These are phyloP conservation scores for Lagocephalus sceleratus DNA, from an alignment of 2,797 vertebrate genomes.

Conservation along the genomic window DNA sequence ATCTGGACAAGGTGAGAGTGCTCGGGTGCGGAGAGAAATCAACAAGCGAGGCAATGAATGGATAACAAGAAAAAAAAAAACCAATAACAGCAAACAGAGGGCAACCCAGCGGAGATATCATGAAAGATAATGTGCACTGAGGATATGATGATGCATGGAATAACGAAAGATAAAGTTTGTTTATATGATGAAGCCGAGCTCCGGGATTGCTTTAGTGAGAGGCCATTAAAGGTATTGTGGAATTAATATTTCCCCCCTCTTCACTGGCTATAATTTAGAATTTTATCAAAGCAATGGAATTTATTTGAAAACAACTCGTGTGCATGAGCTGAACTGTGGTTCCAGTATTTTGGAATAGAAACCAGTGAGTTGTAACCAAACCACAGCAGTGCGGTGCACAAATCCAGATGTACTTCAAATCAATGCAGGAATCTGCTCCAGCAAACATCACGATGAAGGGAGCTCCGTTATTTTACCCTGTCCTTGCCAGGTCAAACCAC, in stretches of 20 bases:
- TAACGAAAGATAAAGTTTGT: constrained; percentile 1
- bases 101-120: constrained; percentile 24
- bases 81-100: constrained; percentile 37
- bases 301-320: neutral
- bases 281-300: constrained; percentile 12
- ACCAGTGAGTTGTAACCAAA: neutral
- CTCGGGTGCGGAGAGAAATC: constrained; percentile 32
- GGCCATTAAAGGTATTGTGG: constrained; percentile 22
- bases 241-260: constrained; percentile 14
- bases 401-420: neutral
- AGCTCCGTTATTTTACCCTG: neutral
- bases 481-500: constrained; percentile 4
- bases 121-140: constrained; percentile 4
- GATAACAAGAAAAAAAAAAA: constrained; percentile 53
- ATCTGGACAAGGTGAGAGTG: constrained; percentile 45
- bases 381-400: neutral
- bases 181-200: constrained; percentile 1
- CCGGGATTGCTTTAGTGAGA: constrained; percentile 22
- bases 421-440: neutral
- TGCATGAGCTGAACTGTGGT: neutral
- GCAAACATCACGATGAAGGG: neutral
- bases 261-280: constrained; percentile 5
- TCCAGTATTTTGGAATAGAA: neutral
- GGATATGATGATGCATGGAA: neutral
- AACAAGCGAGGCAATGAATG: constrained; percentile 33